Percentiles rank a stretch among this genome's conserved stretches.
Conservation (phyloP, 2,797 vertebrate genomes). For the Cynopterus sphinx region DNA sequence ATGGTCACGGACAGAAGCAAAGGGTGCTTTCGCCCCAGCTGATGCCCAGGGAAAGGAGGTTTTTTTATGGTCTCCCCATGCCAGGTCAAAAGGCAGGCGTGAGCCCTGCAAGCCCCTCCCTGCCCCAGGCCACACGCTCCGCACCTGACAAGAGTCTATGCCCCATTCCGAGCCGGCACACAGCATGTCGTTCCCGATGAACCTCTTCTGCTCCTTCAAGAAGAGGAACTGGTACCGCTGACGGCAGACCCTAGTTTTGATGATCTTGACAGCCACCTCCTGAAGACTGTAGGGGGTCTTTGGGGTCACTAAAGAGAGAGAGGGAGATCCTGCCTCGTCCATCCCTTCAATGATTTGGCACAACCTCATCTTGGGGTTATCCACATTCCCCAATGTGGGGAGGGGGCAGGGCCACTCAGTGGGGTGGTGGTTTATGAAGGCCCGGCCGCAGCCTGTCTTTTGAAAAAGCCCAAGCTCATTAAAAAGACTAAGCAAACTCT, state of each 20-base stretch:
- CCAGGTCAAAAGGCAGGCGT: background rate
- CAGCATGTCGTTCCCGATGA: constrained; percentile 32
- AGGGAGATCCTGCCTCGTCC: background rate
- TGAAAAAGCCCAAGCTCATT: background rate
- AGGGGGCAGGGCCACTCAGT: background rate
- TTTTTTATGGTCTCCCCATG: background rate
- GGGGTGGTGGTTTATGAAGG: background rate
- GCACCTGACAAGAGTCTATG: constrained; percentile 54
- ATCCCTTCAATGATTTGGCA: background rate
- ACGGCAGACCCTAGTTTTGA: background rate
- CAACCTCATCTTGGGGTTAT: background rate
- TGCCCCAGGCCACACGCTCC: background rate
- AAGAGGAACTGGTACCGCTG: constrained; percentile 59
- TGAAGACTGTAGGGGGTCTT: background rate
- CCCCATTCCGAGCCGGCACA: constrained; percentile 32
- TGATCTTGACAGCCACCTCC: constrained; percentile 56
- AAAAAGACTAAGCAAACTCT: background rate
- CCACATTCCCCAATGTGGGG: background rate
- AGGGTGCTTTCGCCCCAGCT: background rate
- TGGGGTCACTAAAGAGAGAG: background rate
- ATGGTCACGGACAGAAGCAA: no score
- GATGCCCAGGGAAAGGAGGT: background rate
- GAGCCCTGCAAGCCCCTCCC: background rate
- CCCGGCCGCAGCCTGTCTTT: background rate
- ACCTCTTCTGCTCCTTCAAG: background rate